phyloP scores from a whole-genome alignment of 2,113 vertebrate species.

The Dasyprocta punctata region DNA sequence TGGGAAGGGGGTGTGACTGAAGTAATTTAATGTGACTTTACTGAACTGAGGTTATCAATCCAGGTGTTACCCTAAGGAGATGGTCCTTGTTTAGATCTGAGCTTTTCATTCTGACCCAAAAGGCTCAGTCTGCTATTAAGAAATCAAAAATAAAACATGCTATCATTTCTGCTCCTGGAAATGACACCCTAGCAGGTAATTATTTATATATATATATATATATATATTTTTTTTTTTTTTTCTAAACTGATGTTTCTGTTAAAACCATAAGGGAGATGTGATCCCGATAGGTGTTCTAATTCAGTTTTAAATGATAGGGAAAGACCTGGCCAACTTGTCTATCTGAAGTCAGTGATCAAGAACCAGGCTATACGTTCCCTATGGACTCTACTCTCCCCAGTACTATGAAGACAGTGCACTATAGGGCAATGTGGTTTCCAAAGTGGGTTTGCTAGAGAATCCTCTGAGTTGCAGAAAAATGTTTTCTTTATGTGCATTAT shows the following conservation, averaged over 20 bases:
- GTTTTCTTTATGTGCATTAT: background rate
- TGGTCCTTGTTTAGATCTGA: constrained; percentile 37
- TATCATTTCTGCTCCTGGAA: constrained; percentile 34
- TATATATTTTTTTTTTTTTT: constrained; percentile 8
- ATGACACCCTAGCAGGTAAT: constrained; percentile 15
- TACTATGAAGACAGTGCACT: background rate
- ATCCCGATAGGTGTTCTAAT: background rate
- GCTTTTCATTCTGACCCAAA: constrained; percentile 5
- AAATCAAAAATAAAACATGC: background rate
- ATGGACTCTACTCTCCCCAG: fast-evolving
- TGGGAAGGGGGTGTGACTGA: background rate
- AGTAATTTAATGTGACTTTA: background rate
- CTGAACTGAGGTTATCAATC: background rate
- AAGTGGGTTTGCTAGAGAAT: background rate
- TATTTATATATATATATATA: too few species aligned
- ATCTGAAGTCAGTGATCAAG: background rate
- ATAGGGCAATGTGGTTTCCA: background rate
- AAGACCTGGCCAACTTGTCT: background rate
- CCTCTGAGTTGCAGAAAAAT: background rate
- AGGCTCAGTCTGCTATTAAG: constrained; percentile 37
- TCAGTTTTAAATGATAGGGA: background rate
- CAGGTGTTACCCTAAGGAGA: constrained; percentile 20
- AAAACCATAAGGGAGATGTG: background rate
- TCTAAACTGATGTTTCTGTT: background rate
- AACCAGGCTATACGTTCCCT: background rate